Percentiles rank a stretch among this genome's conserved stretches.
Conservation (phyloP, 2,797 vertebrate genomes). For the Lepidocolaptes lacrymiger region DNA sequence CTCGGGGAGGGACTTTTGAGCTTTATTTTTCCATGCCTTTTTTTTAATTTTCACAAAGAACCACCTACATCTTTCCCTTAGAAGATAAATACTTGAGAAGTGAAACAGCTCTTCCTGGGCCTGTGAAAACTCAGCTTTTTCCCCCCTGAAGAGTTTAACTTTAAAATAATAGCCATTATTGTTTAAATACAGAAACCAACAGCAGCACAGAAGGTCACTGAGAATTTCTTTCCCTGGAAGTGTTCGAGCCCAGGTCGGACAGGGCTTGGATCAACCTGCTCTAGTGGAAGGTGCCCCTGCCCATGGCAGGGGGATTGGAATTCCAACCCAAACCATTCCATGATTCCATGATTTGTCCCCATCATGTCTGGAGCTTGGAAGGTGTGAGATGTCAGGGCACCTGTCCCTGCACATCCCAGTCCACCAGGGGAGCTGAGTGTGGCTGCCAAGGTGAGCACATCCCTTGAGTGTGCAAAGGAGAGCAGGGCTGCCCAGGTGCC, state of each 20-base stretch:
- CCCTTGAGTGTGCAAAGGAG: not conserved
- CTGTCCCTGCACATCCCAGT: not conserved
- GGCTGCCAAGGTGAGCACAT: rapidly evolving
- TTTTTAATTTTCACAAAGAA: conserved; percentile 2
- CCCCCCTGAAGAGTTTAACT: conserved; percentile 27
- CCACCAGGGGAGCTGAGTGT: not conserved
- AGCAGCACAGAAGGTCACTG: not conserved
- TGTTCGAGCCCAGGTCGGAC: not conserved
- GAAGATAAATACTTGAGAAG: conserved; percentile 52
- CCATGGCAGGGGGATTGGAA: rapidly evolving
- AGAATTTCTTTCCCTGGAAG: not conserved
- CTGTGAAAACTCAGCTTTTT: conserved; percentile 32
- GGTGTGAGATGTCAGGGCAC: not conserved
- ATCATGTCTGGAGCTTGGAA: rapidly evolving
- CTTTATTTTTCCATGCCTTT: conserved; percentile 56
- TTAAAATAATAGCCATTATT: conserved; percentile 28
- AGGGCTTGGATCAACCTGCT: not conserved
- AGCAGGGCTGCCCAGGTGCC: not conserved
- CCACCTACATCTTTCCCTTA: conserved; percentile 70
- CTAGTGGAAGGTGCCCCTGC: not conserved
- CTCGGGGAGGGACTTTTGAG: not conserved
- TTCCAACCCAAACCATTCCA: not conserved
- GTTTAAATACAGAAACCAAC: conserved; percentile 46
- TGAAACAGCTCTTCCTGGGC: conserved; percentile 66
- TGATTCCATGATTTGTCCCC: not conserved